Base-by-base conservation (phyloP, 2,113 vertebrate species). In the Elaphurus davidianus region DNA sequence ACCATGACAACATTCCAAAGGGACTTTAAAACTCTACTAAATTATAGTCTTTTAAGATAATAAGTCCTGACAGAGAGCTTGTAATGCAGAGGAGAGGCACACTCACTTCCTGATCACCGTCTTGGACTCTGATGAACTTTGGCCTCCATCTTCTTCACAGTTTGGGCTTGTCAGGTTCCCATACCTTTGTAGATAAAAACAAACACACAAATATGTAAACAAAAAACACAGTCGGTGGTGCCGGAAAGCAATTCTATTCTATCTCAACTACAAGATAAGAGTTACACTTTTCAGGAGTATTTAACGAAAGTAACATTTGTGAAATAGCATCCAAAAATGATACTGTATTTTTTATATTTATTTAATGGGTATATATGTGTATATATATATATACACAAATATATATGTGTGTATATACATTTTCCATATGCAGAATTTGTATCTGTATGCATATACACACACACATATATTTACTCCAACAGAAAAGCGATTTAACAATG, bases 41-140 rank as follows among this genome's bases (percentile, higher is more conserved):
- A 92, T 84, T 40, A 83, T 30, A 85, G 90, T 82, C 50, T 78
- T 94, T 96, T 47, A 71, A 71, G 78, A 4, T 5, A 45, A 0
- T 6, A 1, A 91, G 43, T 21, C 59, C 64, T 82, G 36, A 17
- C 81, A 21, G 6, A 64, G 40, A 62, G 50, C 82, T 36, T 1
- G 0, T 17, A 52, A 14, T 3, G n/a, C 79, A 40, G 13, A 33
- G 76, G 19, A 87, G 89, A 96, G 15, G 15, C 40, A 67, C 30
- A 98, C 99, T 99, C 98, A 99, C 99, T 98, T 99, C 98, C 99
- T 99, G 98, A 99, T 99, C 43, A 99, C 99, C 5, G 98, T 95
- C 55, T 94, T 99, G 88, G 98, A 99, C 96, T 99, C 99, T 0
- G 98, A 98, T 25, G 99, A 97, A 81, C 96, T 99, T 76, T 97